These are phyloP conservation scores for Onthophagus sagittarius DNA, from an alignment of 2,888 invertebrate genomes.

Conservation along the genomic window DNA sequence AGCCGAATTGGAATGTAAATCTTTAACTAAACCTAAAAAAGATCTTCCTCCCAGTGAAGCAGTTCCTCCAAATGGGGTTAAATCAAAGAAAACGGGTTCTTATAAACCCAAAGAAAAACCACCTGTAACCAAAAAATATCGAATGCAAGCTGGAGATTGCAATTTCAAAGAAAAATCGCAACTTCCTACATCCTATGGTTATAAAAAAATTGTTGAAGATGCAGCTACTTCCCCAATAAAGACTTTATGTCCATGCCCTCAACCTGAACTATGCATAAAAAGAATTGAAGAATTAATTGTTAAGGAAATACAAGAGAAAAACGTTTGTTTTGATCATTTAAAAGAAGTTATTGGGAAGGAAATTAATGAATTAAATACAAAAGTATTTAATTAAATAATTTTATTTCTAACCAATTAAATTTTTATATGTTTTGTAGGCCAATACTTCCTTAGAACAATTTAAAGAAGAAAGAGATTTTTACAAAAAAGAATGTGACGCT, in stretches of 20 bases:
- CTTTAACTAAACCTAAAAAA: constrained; percentile 14
- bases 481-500: constrained; percentile 50
- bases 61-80: not conserved
- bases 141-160: not conserved
- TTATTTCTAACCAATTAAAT: not conserved
- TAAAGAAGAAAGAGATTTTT: constrained; percentile 52
- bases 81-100: not conserved
- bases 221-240: not conserved
- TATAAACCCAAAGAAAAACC: not conserved
- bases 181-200: not conserved
- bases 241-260: constrained; percentile 1
- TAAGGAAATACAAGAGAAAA: constrained; percentile 18
- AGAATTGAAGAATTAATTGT: constrained; percentile 15
- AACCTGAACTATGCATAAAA: constrained; percentile 21
- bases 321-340: constrained; percentile 21
- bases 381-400: not conserved
- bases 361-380: constrained; percentile 21
- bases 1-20: constrained; percentile 47
- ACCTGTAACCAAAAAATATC: not conserved
- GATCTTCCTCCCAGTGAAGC: too few relatives aligned
- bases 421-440: constrained; percentile 12
- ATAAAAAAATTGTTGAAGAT: not conserved
- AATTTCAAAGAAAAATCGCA: not conserved
- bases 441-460: constrained; percentile 37
- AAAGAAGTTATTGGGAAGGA: constrained; percentile 25